These are phyloP conservation scores for Todiramphus chloris DNA, from an alignment of 2,113 vertebrate genomes.

Conservation along the genomic window DNA sequence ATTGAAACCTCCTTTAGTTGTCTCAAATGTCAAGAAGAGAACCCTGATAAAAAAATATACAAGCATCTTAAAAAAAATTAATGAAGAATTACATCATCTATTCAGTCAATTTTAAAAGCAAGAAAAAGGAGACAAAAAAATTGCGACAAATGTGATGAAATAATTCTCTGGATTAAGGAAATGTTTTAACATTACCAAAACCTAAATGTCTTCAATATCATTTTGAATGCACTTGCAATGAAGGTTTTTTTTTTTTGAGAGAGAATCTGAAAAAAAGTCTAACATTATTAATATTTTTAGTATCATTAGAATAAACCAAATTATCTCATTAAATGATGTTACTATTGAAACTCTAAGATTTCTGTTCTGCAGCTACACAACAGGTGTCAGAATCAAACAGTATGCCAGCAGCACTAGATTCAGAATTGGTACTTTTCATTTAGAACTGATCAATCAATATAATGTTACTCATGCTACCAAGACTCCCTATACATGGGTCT, in stretches of 20 bases:
- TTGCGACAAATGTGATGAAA: not conserved
- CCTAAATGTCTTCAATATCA: not conserved
- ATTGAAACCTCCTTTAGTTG: not conserved
- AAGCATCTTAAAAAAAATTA: not conserved
- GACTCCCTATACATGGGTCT: too few relatives aligned
- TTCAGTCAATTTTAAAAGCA: not conserved
- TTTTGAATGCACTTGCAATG: not conserved
- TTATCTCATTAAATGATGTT: not conserved
- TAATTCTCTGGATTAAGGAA: not conserved
- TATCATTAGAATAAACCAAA: not conserved
- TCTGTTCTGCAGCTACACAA: not conserved
- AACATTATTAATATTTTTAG: not conserved
- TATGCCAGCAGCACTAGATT: not conserved
- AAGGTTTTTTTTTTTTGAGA: not conserved
- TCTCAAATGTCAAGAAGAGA: not conserved
- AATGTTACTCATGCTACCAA: not conserved
- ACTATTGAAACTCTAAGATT: not conserved
- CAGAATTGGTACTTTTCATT: not conserved
- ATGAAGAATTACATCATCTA: not conserved
- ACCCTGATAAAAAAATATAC: not conserved
- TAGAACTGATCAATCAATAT: not conserved
- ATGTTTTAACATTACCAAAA: not conserved
- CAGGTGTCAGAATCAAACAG: not conserved
- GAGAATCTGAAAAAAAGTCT: not conserved
- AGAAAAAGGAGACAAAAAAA: not conserved